These are phyloP conservation scores for Neodiprion virginianus DNA, from an alignment of 1,140 invertebrate species.

Conservation along the genomic window DNA sequence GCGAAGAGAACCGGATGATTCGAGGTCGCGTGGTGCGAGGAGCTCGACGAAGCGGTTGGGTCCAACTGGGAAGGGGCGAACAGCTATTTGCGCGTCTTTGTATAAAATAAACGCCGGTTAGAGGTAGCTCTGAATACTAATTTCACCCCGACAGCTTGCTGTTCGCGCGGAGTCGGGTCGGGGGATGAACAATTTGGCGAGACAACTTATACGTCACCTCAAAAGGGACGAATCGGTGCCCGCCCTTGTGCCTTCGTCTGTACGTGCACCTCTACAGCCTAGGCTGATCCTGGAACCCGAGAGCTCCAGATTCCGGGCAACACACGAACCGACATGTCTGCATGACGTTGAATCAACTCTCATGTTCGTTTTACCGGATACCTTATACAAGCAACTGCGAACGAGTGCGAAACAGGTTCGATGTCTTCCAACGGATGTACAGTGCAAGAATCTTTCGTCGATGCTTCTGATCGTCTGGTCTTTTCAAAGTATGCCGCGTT, in stretches of 20 bases:
- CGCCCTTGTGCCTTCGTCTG: too few relatives aligned
- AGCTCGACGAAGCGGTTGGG: slow-evolving; percentile 13
- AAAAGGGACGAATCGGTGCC: background rate
- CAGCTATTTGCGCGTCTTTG: slow-evolving; percentile 53
- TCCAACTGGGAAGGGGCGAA: slow-evolving; percentile 4
- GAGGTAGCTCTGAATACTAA: slow-evolving; percentile 52
- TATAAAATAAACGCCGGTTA: slow-evolving; percentile 52
- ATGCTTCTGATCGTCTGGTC: too few relatives aligned
- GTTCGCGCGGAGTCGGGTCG: background rate
- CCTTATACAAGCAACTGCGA: too few relatives aligned
- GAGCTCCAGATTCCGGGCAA: slow-evolving; percentile 2
- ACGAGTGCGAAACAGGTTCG: too few relatives aligned
- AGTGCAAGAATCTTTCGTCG: too few relatives aligned
- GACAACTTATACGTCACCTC: background rate
- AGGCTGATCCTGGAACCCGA: background rate
- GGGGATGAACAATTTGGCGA: background rate
- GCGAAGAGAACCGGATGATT: background rate
- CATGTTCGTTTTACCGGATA: too few relatives aligned
- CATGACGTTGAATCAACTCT: too few relatives aligned
- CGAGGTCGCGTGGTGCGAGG: slow-evolving; percentile 23
- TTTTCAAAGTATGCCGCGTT: too few relatives aligned
- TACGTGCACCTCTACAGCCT: background rate
- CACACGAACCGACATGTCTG: too few relatives aligned
- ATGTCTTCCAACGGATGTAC: too few relatives aligned
- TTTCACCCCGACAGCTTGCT: slow-evolving; percentile 20